Percentiles rank a stretch among this genome's conserved stretches.
Conservation (phyloP, 1,140 invertebrate genomes). For the Eulimnadia texana region DNA sequence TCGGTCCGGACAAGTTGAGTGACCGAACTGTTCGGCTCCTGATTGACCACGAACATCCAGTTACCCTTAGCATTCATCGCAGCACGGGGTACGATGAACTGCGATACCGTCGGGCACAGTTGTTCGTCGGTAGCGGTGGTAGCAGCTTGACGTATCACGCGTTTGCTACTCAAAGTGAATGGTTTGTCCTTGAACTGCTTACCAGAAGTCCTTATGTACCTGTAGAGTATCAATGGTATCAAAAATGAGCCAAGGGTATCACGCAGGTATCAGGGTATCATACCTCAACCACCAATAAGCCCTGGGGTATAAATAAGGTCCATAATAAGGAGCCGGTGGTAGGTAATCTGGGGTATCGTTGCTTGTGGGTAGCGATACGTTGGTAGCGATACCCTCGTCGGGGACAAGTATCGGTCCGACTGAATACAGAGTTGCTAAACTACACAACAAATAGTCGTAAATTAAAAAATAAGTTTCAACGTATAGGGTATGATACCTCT, state of each 20-base stretch:
- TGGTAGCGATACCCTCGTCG: neutral
- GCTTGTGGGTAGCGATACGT: neutral
- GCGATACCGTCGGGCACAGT: slow-evolving; percentile 51
- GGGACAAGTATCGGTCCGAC: neutral
- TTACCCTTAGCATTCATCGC: slow-evolving; percentile 73
- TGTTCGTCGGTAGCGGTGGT: slow-evolving; percentile 11
- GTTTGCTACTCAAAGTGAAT: neutral
- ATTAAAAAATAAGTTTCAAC: neutral
- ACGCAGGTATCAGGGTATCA: no score
- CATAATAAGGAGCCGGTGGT: slow-evolving; percentile 10
- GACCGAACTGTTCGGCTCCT: slow-evolving; percentile 43
- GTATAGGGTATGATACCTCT: slow-evolving; percentile 17
- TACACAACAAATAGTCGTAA: neutral
- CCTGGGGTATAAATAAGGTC: slow-evolving; percentile 14
- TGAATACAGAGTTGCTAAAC: neutral
- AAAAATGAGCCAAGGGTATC: no score
- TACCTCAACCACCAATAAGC: slow-evolving; percentile 21
- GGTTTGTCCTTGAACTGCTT: no score
- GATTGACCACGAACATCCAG: slow-evolving; percentile 81
- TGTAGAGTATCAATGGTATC: no score
- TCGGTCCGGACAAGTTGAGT: slow-evolving; percentile 72
- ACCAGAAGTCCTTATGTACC: neutral
- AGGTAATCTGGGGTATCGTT: neutral
- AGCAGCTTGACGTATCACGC: slow-evolving; percentile 13
- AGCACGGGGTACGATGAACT: slow-evolving; percentile 61